These are phyloP conservation scores for Chaunax sp. DNA, from an alignment of 2,797 vertebrate genomes.

Conservation along the genomic window DNA sequence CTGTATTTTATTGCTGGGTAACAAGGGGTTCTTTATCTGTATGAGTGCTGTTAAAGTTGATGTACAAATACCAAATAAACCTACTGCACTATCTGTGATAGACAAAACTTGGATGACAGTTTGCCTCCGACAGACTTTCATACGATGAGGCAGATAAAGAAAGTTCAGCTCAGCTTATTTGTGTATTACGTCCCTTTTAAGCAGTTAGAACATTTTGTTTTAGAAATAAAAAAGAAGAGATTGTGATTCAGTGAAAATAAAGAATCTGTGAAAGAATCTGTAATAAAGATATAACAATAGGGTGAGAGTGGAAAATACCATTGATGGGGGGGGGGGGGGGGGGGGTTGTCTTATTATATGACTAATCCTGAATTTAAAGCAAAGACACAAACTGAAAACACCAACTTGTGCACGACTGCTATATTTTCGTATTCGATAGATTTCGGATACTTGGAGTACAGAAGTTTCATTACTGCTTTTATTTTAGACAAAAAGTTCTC, in stretches of 20 bases:
- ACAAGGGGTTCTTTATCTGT: background rate
- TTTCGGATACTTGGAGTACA: background rate
- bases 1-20: background rate
- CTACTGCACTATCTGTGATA: background rate
- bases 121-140: constrained; percentile 4
- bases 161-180: constrained; percentile 10
- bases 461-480: no score
- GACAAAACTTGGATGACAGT: background rate
- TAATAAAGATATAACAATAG: background rate
- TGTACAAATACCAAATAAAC: background rate
- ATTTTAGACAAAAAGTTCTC: background rate
- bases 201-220: background rate
- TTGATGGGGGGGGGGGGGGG: no score
- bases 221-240: background rate
- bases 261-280: background rate
- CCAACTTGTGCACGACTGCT: background rate
- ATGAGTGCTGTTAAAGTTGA: no score
- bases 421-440: background rate
- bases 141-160: constrained; percentile 4
- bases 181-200: constrained; percentile 20
- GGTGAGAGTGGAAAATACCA: background rate
- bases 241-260: constrained; percentile 12
- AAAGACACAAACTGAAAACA: no score
- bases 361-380: background rate
- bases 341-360: background rate